phyloP scores from a whole-genome alignment of 2,888 invertebrate species.

The Philopedon plagiatum region DNA sequence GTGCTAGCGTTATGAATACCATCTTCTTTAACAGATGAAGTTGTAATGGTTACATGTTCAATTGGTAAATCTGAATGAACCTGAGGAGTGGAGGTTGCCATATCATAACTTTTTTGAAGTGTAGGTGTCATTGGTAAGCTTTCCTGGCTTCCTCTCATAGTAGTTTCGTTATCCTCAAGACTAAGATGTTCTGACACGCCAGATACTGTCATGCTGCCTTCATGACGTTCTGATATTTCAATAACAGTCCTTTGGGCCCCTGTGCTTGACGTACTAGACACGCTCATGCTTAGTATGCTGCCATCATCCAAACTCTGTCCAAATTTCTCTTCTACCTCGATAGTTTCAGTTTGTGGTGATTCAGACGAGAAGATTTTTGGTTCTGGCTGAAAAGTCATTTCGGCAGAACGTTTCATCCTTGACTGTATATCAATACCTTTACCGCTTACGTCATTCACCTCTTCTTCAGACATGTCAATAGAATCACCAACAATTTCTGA shows the following conservation, averaged over 20 bases:
- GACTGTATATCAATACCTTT: constrained; percentile 74
- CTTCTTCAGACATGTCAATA: constrained; percentile 73
- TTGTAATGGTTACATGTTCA: constrained; percentile 71
- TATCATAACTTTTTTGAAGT: constrained; percentile 61
- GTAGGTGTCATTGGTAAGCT: constrained; percentile 59
- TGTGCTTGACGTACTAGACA: constrained; percentile 73
- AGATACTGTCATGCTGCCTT: constrained; percentile 68
- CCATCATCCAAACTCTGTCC: constrained; percentile 75
- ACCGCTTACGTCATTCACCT: constrained; percentile 68
- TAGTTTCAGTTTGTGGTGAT: constrained; percentile 68
- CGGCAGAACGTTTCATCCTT: constrained; percentile 89
- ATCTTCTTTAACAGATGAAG: constrained; percentile 69
- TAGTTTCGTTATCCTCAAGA: constrained; percentile 64
- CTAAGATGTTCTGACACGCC: constrained; percentile 69
- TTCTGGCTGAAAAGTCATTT: constrained; percentile 88
- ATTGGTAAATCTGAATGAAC: constrained; percentile 61
- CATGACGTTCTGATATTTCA: constrained; percentile 68
- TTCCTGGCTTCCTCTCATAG: constrained; percentile 61
- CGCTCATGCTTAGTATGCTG: constrained; percentile 73
- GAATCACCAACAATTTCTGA: constrained; percentile 68
- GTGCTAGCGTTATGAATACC: constrained; percentile 71
- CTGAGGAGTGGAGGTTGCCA: constrained; percentile 66
- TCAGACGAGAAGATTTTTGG: constrained; percentile 68
- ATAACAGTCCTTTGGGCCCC: constrained; percentile 68
- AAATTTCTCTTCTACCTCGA: constrained; percentile 70